A percentile compares a stretch with the other conserved stretches of the same genome.
Conservation (phyloP, 2,113 vertebrate species). For the Boulengeromyrus knoepffleri region DNA sequence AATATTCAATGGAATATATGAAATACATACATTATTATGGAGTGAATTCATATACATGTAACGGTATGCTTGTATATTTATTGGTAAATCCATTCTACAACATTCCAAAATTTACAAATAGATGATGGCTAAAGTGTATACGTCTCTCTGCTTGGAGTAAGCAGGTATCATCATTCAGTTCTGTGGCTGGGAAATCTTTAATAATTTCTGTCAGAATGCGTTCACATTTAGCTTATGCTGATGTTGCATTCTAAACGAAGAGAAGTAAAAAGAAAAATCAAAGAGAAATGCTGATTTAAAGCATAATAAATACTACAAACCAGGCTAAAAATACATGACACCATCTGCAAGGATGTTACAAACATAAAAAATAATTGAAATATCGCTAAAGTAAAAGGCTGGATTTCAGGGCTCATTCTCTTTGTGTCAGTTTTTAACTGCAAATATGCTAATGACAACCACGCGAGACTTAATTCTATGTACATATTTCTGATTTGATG, state of each 20-base stretch:
- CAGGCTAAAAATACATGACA: background rate
- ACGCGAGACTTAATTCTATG: background rate
- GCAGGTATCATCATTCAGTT: background rate
- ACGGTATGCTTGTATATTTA: background rate
- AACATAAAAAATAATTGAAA: background rate
- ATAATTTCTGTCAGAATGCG: background rate
- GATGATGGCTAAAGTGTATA: background rate
- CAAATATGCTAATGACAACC: background rate
- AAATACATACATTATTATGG: slow-evolving; percentile 4
- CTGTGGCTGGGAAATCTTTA: background rate
- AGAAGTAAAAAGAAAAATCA: background rate
- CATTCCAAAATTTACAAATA: background rate
- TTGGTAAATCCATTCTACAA: background rate
- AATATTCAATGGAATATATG: background rate
- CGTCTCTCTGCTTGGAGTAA: background rate
- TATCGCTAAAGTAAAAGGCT: background rate
- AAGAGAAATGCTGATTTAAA: background rate
- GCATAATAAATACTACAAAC: slow-evolving; percentile 22
- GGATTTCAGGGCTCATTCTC: background rate
- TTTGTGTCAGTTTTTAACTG: background rate
- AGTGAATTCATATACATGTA: background rate
- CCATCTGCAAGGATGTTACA: background rate
- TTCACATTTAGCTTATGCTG: background rate
- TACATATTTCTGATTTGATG: background rate
- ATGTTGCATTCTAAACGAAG: background rate